phyloP scores from a whole-genome alignment of 2,888 invertebrate species.

The Hydroisotoma schaefferi region DNA sequence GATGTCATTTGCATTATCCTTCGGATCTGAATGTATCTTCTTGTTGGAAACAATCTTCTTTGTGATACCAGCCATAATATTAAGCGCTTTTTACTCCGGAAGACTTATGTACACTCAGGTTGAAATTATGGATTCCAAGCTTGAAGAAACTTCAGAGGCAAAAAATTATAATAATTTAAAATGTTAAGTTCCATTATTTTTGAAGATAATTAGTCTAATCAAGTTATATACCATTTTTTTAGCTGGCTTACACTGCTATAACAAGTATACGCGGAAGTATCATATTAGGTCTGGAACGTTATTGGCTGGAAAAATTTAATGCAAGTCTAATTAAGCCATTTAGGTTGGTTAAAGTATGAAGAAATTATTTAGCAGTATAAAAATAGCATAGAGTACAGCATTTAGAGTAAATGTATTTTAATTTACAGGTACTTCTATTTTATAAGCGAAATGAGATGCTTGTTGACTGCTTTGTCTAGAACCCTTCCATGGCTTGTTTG shows the following conservation, averaged over 20 bases:
- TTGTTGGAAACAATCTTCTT: not conserved
- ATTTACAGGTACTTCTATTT: not conserved
- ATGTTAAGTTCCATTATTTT: no score
- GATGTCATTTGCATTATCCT: not conserved
- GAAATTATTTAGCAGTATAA: not conserved
- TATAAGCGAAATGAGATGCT: not conserved
- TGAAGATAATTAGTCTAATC: not conserved
- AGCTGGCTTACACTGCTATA: slow-evolving; percentile 8
- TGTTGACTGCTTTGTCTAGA: not conserved
- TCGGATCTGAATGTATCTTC: no score
- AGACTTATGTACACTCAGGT: not conserved
- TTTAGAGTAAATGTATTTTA: not conserved
- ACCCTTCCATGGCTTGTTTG: not conserved
- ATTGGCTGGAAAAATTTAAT: slow-evolving; percentile 15
- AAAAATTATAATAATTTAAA: no score
- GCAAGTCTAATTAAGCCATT: slow-evolving; percentile 10
- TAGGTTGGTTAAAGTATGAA: slow-evolving; percentile 1
- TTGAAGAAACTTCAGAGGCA: not conserved
- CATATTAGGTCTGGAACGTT: slow-evolving; percentile 15
- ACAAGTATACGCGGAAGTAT: not conserved
- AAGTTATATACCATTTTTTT: not conserved
- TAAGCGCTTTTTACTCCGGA: not conserved
- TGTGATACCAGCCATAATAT: not conserved
- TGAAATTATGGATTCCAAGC: not conserved
- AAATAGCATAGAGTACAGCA: not conserved